Base-by-base conservation (phyloP, 1,140 invertebrate species). In the Mycetomoellerius zeteki region DNA sequence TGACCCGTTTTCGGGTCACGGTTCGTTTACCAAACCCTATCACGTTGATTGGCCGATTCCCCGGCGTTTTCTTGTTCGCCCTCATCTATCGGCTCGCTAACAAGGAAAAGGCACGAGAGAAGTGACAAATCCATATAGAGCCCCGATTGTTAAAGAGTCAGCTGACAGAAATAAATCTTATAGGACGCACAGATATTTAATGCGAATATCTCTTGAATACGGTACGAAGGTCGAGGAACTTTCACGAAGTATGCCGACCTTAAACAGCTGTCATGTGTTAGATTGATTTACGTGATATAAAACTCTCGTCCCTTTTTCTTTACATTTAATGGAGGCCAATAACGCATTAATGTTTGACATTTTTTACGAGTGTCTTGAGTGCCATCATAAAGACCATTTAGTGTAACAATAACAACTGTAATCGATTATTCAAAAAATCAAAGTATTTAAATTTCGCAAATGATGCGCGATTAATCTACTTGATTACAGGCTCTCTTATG, bases 1-100 rank as follows among this genome's bases (percentile, higher is more conserved):
- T 71, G 85, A 86, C 27, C 65, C 56, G 65, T 54, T 72, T 82
- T 72, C 62, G 69, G 67, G 60, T 82, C 85, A 82, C 21, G 78
- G 43, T 86, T 86, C 78, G 85, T 86, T 86, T 84, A 64, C 50
- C 47, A 86, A 71, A 84, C 47, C 85, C 37, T 86, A 73, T 82
- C 56, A 56, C 67, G 58, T 58, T 84, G 67, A 86, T 86, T 71
- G 64, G 43, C 47, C 76, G 64, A 50, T 86, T 81, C 58, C 65
- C n/a, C 56, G 27, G 19, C 16, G 62, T 78, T 80, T 84, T 84
- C 69, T 62, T 50, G 5, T 33, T 60, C 80, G 7, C n/a, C 50
- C 37, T 47, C 54, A 24, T n/a, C 37, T 21, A 43, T 7, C 65
- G 50, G 2, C 3, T 8, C 30, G 67, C 54, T 21, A 30, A 33